Conservation (phyloP, 2,113 vertebrate species). For the Edolisoma coerulescens region DNA sequence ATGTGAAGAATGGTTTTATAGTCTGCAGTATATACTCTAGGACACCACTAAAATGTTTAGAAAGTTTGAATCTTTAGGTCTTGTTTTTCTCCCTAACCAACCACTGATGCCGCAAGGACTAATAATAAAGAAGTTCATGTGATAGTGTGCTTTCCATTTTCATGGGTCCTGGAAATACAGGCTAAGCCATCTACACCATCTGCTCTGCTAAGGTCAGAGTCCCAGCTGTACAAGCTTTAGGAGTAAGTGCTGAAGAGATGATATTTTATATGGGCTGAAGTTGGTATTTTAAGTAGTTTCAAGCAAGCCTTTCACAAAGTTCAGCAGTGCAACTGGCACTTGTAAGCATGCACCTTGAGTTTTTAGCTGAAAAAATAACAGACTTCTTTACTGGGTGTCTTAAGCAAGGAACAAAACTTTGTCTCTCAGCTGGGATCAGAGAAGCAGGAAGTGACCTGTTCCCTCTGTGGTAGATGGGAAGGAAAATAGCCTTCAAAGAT, state of each 20-base stretch:
- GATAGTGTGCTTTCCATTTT: neutral
- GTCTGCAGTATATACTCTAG: neutral
- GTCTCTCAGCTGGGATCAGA: neutral
- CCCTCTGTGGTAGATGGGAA: neutral
- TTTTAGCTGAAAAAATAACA: neutral
- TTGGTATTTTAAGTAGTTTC: neutral
- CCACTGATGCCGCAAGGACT: neutral
- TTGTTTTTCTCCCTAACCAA: neutral
- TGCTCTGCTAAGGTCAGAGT: neutral
- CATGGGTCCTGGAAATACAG: neutral
- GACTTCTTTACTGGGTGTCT: neutral
- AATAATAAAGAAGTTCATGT: neutral
- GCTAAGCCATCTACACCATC: neutral
- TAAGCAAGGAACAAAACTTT: neutral
- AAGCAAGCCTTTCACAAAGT: neutral
- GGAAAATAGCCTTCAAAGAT: neutral
- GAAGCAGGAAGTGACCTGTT: neutral
- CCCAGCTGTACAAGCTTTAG: slow-evolving; percentile 25
- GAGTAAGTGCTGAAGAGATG: neutral
- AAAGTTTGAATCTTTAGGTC: neutral
- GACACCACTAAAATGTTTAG: neutral
- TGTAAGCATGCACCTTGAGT: neutral
- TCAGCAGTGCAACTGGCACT: neutral
- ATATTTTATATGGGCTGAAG: neutral
- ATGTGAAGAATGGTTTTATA: neutral